Percentiles rank a stretch among this genome's conserved stretches.
These are phyloP conservation scores for Drosophila mulleri DNA, from an alignment of 2,888 invertebrate genomes.

Conservation along the genomic window DNA sequence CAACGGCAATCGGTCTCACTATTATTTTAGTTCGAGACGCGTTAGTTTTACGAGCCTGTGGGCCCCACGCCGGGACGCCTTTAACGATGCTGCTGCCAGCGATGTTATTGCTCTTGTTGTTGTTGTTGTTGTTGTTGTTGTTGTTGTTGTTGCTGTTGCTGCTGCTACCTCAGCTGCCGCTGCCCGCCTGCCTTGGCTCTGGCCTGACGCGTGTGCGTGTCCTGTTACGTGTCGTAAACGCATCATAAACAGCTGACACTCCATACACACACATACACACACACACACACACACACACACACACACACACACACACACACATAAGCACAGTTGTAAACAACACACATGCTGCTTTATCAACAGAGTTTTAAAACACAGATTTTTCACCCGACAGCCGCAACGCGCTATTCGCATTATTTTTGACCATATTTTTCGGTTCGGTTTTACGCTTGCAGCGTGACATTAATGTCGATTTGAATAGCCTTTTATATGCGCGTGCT, in stretches of 20 bases:
- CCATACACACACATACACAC: no score
- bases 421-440: neutral
- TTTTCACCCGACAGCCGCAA: slow-evolving; percentile 24
- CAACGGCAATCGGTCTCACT: slow-evolving; percentile 29
- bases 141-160: slow-evolving; percentile 1
- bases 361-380: slow-evolving; percentile 27
- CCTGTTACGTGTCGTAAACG: slow-evolving; percentile 72
- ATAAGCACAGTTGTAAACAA: neutral
- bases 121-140: slow-evolving; percentile 15
- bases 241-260: slow-evolving; percentile 71
- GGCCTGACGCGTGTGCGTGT: slow-evolving; percentile 41
- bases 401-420: neutral
- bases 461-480: slow-evolving; percentile 1
- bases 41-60: slow-evolving; percentile 64
- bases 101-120: slow-evolving; percentile 14
- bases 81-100: slow-evolving; percentile 53
- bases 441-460: neutral
- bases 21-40: slow-evolving; percentile 43
- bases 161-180: slow-evolving; percentile 4
- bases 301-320: neutral
- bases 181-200: neutral
- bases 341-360: slow-evolving; percentile 38
- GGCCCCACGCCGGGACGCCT: slow-evolving; percentile 35
- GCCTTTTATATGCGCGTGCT: neutral
- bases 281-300: slow-evolving; percentile 11